Base-by-base conservation (phyloP, 2,888 invertebrate species). In the Stenchaetothrips biformis region DNA sequence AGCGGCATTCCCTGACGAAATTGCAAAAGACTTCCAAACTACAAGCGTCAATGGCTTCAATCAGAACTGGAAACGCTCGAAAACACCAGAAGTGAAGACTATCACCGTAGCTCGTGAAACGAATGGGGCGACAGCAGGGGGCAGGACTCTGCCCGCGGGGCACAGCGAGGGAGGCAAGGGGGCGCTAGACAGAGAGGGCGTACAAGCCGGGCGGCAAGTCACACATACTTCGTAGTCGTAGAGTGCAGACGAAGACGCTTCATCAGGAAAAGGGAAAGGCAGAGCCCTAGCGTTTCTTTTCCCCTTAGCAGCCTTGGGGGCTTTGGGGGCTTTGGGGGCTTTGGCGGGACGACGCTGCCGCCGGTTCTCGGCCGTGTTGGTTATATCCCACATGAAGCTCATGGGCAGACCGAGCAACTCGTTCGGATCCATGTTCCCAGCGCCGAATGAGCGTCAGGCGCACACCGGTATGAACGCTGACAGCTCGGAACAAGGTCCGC, bases 51-150 rank as follows among this genome's bases (percentile, higher is more conserved):
- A 37, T 1, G 37, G 37, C 37, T 37, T 37, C 37, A 37, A 37
- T 4, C 37, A 37, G 37, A 4, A 4, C 37, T 37, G 4, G 4
- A 37, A 37, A 2, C 37, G 37, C 37, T 37, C 37, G 37, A 1
- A 4, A 4, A 37, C 37, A 37, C 37, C 37, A 4, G 1, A 2
- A 37, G 37, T 2, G 37, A 37, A 37, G 37, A 1, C 1, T 37
- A 37, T 37, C 37, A 37, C 1, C 37, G 37, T 37, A 37, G 37
- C 37, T 37, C 4, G 37, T 2, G 92, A 90, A 90, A 92, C 82
- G 84, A 87, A 80, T 87, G 87, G 86, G 88, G 87, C 53, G 88
- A 88, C 84, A 87, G 87, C 85, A 85, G 88, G 86, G 84, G 86
- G 85, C n/a, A n/a, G n/a, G n/a, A n/a, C n/a, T n/a, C n/a, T n/a